Evolutionary conservation across 2,113 vertebrate genomes (phyloP), one percentile per base, ranked within the genome.

Genomic region (Sinocyclocheilus anshuiensis): DNA sequence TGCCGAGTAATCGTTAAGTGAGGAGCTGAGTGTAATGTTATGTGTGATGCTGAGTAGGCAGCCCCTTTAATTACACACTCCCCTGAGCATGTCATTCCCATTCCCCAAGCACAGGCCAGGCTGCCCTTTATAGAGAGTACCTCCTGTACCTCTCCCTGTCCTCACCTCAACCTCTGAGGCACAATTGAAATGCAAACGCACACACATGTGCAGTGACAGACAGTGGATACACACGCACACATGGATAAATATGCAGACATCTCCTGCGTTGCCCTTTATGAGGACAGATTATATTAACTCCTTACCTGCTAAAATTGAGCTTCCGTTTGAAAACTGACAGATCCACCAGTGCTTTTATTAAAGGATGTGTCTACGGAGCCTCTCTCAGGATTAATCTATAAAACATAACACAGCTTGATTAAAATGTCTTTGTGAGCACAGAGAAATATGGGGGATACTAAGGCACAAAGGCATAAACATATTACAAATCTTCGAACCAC

Each of bases 11-110:
- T 88, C 88, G 84, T 87, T 87, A 88, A 86, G 85, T 33, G 65
- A 78, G 83, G 78, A 87, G 83, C 76, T 81, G 84, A 87, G 87
- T 79, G 53, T 87, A 77, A 72, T 83, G 33, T 82, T 59, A 36
- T 67, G 77, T 72, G 81, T 55, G 81, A 74, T 90, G 89, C 90
- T 90, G 90, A 91, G 87, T 86, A 87, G 84, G 86, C 90, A 89
- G 87, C 55, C 75, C 42, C 67, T 87, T 88, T 89, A 87, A 90
- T 91, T 89, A 90, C 87, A 91, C 89, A 91, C 86, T 89, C 88
- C 87, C 85, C 83, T 89, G 86, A 89, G 89, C 86, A 15, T 90
- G 87, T 88, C 89, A 89, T 86, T 87, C 67, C 84, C 76, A 67
- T 61, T 78, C 76, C 86, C 81, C 22, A 42, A 72, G 82, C 82